These are phyloP conservation scores for Acheta domesticus DNA, from an alignment of 2,888 invertebrate species.

Conservation along the genomic window DNA sequence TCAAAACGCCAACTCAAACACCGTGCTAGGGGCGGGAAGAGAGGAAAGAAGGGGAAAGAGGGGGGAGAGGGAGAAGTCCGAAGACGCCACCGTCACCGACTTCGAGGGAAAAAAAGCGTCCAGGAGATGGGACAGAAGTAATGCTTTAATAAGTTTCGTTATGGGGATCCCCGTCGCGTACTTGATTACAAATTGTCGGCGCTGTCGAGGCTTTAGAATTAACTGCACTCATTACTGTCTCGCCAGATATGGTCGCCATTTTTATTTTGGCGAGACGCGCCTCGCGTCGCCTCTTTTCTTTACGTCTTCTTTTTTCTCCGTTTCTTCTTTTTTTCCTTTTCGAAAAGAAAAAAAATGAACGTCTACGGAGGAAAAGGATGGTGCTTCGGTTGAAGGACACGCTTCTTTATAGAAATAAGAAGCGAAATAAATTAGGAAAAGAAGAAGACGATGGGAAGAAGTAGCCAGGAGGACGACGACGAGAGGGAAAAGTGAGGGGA, in stretches of 20 bases:
- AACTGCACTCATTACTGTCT: slow-evolving; percentile 18
- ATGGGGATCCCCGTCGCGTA: not conserved
- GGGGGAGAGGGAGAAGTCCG: too few species aligned
- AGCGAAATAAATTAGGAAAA: slow-evolving; percentile 2
- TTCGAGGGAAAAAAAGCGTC: too few species aligned
- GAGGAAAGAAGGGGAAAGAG: too few species aligned
- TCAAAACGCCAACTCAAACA: too few species aligned
- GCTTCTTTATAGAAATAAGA: slow-evolving; percentile 7
- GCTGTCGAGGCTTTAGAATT: slow-evolving; percentile 8
- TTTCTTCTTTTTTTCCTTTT: too few species aligned
- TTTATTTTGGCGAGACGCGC: not conserved
- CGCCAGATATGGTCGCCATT: slow-evolving; percentile 10
- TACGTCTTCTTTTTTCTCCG: not conserved
- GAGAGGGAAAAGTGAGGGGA: not conserved
- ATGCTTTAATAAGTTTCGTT: too few species aligned
- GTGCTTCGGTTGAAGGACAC: not conserved
- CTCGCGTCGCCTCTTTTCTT: not conserved
- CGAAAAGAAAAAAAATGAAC: not conserved
- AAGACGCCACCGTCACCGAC: too few species aligned
- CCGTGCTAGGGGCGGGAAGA: too few species aligned
- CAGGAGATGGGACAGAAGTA: too few species aligned
- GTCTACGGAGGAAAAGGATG: not conserved
- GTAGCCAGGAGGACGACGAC: not conserved
- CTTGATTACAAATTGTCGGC: not conserved
- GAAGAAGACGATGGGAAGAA: not conserved